Evolutionary conservation across 2,113 vertebrate genomes (phyloP).

Genomic region (Gulo gulo): DNA sequence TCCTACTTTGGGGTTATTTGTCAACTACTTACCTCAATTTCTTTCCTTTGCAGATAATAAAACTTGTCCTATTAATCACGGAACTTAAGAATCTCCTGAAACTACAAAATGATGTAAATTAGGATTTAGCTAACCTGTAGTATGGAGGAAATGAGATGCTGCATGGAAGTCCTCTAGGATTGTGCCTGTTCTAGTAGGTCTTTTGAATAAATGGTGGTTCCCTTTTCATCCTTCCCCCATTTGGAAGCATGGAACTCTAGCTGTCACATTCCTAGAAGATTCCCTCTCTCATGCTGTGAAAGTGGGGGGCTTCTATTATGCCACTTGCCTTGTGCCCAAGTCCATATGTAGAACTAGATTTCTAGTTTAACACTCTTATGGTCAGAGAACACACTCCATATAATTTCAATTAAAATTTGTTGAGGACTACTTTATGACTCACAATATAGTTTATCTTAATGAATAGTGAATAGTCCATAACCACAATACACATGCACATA

Average conservation of each 20-base stretch:
- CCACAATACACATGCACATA: neutral
- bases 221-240: neutral
- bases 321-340: neutral
- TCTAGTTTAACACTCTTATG: neutral
- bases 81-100: neutral
- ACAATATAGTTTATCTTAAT: neutral
- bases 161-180: neutral
- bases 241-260: neutral
- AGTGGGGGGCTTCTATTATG: neutral
- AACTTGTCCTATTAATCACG: neutral
- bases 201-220: neutral
- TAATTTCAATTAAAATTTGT: neutral
- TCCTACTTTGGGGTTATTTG: neutral
- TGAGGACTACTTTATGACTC: neutral
- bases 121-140: neutral
- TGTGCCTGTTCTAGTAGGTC: no score
- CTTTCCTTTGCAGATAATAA: neutral
- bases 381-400: neutral
- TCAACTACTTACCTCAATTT: neutral
- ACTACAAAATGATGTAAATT: neutral
- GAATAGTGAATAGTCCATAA: neutral
- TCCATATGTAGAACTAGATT: neutral
- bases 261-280: neutral
- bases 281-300: neutral
- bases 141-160: neutral